Evolutionary conservation across 2,113 vertebrate species (phyloP).

Genomic region (Pteronura brasiliensis): DNA sequence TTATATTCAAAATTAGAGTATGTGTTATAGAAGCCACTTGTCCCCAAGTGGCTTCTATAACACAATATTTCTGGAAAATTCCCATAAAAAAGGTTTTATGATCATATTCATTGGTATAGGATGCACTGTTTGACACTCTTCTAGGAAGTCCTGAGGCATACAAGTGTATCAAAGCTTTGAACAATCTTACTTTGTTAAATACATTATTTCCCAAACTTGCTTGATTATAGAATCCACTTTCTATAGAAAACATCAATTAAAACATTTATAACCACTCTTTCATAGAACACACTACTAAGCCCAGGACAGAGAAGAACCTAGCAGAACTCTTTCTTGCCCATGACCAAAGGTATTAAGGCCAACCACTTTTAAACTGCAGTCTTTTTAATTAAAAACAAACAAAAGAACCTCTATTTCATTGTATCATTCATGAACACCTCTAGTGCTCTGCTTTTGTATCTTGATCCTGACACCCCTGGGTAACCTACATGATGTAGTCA

Average conservation of each 20-base stretch:
- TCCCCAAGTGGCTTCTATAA: not conserved
- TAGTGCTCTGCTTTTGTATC: not conserved
- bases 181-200: not conserved
- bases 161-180: not conserved
- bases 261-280: not conserved
- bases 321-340: not conserved
- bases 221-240: not conserved
- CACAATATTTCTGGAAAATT: not conserved
- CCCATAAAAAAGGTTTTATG: not conserved
- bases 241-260: not conserved
- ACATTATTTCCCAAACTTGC: not conserved
- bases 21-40: too few relatives aligned
- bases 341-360: not conserved
- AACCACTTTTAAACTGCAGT: not conserved
- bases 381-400: not conserved
- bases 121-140: not conserved
- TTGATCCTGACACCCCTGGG: not conserved
- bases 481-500: not conserved
- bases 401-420: not conserved
- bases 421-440: not conserved
- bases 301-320: not conserved
- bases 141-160: not conserved
- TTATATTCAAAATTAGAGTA: not conserved
- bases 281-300: not conserved
- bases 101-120: not conserved